These are phyloP conservation scores for Gulo gulo DNA, from an alignment of 2,113 vertebrate genomes.

Conservation along the genomic window DNA sequence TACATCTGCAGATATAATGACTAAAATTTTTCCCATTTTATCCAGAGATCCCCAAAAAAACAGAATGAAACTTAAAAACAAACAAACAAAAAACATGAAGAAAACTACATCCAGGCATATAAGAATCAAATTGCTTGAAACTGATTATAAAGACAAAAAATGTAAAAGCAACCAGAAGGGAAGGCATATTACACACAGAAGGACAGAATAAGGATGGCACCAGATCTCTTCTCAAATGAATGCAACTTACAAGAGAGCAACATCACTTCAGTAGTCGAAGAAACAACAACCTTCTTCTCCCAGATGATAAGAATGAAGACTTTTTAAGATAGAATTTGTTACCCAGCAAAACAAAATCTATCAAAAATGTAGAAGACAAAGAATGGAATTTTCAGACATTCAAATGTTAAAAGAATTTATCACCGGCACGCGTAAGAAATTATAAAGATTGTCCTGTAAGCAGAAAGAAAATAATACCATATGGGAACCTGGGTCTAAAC, in stretches of 20 bases:
- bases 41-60: neutral
- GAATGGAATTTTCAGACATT: neutral
- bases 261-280: neutral
- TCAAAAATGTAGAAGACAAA: neutral
- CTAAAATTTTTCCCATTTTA: neutral
- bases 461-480: neutral
- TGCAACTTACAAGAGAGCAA: neutral
- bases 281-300: neutral
- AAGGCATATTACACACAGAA: neutral
- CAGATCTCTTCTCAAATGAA: neutral
- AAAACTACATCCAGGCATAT: neutral
- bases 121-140: neutral
- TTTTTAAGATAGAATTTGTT: neutral
- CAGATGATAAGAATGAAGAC: neutral
- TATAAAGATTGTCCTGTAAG: neutral
- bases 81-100: neutral
- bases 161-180: neutral
- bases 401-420: neutral
- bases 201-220: neutral
- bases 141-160: neutral
- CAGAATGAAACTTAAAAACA: neutral
- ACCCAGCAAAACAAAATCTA: neutral
- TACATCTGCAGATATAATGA: neutral
- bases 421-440: neutral
- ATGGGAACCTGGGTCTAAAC: neutral